Conservation (phyloP, 2,113 vertebrate species). For the Platichthys stellatus region DNA sequence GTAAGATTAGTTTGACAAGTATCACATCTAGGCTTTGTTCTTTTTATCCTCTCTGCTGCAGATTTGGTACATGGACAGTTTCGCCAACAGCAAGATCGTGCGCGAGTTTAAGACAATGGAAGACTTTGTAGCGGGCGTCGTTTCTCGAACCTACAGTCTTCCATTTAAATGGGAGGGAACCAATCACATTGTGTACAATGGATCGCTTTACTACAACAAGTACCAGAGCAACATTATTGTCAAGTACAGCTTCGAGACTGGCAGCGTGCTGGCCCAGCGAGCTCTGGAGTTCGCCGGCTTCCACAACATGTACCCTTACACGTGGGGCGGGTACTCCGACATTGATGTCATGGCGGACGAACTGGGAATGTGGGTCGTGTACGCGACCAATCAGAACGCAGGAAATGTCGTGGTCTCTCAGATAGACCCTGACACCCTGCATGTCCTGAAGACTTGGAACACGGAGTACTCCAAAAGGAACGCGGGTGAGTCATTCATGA, state of each 20-base stretch:
- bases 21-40: neutral
- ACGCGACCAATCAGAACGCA: constrained; percentile 98
- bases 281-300: constrained; percentile 97
- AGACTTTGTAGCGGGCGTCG: constrained; percentile 92
- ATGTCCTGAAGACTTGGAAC: constrained; percentile 94
- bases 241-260: constrained; percentile 95
- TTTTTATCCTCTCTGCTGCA: constrained; percentile 61
- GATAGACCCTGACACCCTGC: constrained; percentile 91
- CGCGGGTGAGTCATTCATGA: constrained; percentile 98
- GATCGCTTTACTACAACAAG: constrained; percentile 98
- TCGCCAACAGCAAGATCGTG: constrained; percentile 98
- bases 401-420: constrained; percentile 97
- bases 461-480: constrained; percentile 98
- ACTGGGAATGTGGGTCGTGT: constrained; percentile 95
- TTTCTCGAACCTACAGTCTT: constrained; percentile 96
- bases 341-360: constrained; percentile 99
- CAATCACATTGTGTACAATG: constrained; percentile 97
- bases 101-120: constrained; percentile 93
- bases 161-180: constrained; percentile 99
- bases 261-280: constrained; percentile 90
- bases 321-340: constrained; percentile 97
- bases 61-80: constrained; percentile 99
- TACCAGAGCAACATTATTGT: constrained; percentile 99
- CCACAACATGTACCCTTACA: constrained; percentile 97
- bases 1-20: neutral